phyloP scores from a whole-genome alignment of 2,113 vertebrate species.

The Nyctereutes procyonoides region DNA sequence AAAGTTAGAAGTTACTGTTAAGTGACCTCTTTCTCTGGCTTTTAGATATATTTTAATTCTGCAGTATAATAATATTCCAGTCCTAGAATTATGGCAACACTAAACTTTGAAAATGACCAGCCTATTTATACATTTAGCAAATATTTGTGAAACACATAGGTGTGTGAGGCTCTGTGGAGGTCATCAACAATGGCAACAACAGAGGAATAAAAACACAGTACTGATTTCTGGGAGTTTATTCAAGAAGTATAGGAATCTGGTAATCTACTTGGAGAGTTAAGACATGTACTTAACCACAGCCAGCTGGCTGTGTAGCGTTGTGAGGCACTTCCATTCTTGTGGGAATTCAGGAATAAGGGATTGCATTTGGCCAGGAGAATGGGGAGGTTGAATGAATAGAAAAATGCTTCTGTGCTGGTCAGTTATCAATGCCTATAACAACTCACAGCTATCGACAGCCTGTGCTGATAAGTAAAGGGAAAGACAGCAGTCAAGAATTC shows the following conservation, averaged over 20 bases:
- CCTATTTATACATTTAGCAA: constrained; percentile 21
- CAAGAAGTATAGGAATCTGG: not conserved
- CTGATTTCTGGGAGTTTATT: constrained; percentile 41
- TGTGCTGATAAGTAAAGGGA: constrained; percentile 22
- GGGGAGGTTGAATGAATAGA: not conserved
- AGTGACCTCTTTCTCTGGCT: not conserved
- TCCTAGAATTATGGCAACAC: constrained; percentile 37
- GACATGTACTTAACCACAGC: not conserved
- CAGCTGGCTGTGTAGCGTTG: not conserved
- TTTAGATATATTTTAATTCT: constrained; percentile 38
- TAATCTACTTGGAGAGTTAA: not conserved
- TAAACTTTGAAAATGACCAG: constrained; percentile 16
- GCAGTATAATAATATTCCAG: constrained; percentile 17
- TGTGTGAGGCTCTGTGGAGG: not conserved
- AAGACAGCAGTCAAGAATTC: not conserved
- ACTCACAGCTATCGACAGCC: not conserved
- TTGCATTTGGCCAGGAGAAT: not conserved
- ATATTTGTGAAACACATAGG: constrained; percentile 18
- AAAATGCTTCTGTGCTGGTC: not conserved
- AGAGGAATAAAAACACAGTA: not conserved
- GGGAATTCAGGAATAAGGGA: not conserved
- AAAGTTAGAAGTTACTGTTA: constrained; percentile 39
- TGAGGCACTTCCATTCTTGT: not conserved
- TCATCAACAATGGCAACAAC: not conserved
- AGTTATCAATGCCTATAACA: not conserved